These are phyloP conservation scores for Delphinapterus leucas DNA, from an alignment of 2,113 vertebrate genomes.

Conservation along the genomic window DNA sequence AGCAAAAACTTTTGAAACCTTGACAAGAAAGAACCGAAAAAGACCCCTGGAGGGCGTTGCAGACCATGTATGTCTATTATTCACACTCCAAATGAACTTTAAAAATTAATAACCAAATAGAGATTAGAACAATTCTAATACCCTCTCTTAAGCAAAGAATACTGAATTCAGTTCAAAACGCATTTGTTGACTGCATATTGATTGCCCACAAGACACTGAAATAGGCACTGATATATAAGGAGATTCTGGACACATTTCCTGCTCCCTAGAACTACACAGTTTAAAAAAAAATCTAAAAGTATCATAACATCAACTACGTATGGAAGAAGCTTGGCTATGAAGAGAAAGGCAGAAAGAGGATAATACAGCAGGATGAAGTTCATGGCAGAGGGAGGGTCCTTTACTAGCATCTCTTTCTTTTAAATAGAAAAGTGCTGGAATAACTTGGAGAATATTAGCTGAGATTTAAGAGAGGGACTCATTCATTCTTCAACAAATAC, in stretches of 20 bases:
- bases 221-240: not conserved
- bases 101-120: conserved; percentile 6
- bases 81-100: conserved; percentile 2
- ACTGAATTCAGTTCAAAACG: not conserved
- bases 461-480: not conserved
- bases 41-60: conserved; percentile 54
- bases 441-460: not conserved
- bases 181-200: not conserved
- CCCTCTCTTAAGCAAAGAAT: not conserved
- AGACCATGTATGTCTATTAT: conserved; percentile 29
- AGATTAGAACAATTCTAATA: not conserved
- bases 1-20: conserved; percentile 26
- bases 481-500: conserved; percentile 10
- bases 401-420: not conserved
- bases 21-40: conserved; percentile 28
- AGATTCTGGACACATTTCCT: not conserved
- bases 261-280: not conserved
- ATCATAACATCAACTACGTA: not conserved
- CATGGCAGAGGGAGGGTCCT: not conserved
- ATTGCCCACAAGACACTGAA: not conserved
- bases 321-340: not conserved
- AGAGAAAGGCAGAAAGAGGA: not conserved
- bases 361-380: not conserved
- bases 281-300: not conserved
- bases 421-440: not conserved